These are phyloP conservation scores for Tetranychus truncatus DNA, from an alignment of 2,888 invertebrate species.

Conservation along the genomic window DNA sequence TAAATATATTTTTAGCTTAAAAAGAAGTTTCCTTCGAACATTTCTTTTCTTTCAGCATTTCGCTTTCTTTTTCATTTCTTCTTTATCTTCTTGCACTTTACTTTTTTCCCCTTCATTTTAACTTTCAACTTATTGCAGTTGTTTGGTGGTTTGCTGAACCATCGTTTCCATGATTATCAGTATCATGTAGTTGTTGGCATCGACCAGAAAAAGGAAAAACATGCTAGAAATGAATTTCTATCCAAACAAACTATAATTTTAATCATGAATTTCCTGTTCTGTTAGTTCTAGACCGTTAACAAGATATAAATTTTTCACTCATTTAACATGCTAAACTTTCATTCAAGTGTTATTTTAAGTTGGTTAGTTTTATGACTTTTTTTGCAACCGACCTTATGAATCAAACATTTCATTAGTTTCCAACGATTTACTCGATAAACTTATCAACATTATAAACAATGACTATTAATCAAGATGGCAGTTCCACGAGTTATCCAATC, in stretches of 20 bases:
- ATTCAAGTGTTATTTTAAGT: neutral
- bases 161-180: neutral
- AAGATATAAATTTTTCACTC: neutral
- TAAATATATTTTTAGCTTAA: constrained; percentile 1
- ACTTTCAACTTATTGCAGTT: neutral
- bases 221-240: neutral
- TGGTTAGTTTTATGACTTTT: too few species aligned
- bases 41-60: neutral
- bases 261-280: neutral
- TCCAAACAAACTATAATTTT: neutral
- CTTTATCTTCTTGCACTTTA: neutral
- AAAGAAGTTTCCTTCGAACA: neutral
- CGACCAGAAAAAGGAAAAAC: neutral
- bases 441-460: neutral
- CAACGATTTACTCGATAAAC: neutral
- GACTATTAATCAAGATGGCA: neutral
- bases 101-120: neutral
- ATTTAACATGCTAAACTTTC: neutral
- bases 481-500: constrained; percentile 8
- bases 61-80: neutral
- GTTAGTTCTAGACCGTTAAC: neutral
- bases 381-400: too few species aligned
- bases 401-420: too few species aligned
- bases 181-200: neutral
- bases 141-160: neutral